Evolutionary conservation across 1,140 invertebrate genomes (phyloP).

Genomic region (Drosophila nebulosa): DNA sequence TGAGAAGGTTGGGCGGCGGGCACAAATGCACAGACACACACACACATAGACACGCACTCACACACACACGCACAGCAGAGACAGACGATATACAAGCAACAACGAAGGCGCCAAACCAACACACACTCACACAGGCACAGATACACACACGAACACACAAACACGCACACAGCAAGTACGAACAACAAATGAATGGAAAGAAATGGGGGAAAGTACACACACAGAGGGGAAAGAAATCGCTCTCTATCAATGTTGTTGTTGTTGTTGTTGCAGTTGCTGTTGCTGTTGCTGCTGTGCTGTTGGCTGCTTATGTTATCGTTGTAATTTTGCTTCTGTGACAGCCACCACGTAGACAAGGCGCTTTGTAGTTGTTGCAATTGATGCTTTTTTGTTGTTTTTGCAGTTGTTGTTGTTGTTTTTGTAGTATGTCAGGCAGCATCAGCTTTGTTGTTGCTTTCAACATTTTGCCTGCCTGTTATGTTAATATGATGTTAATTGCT

Average conservation of each 20-base stretch:
- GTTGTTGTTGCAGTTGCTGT: conserved; percentile 21
- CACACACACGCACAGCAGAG: conserved; percentile 5
- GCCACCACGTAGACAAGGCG: conserved; percentile 41
- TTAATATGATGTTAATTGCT: conserved; percentile 23
- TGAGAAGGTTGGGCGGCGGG: conserved; percentile 1
- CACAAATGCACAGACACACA: conserved; percentile 23
- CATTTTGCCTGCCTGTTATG: conserved; percentile 37
- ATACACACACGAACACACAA: conserved; percentile 17
- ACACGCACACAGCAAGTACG: conserved; percentile 8
- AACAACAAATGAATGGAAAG: background rate
- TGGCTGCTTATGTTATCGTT: conserved; percentile 55
- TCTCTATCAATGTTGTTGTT: conserved; percentile 15
- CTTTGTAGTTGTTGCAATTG: conserved; percentile 24
- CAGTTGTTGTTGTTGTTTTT: conserved; percentile 14
- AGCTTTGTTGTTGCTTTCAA: conserved; percentile 29
- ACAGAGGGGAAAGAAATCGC: background rate
- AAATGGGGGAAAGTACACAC: background rate
- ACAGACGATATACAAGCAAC: conserved; percentile 12
- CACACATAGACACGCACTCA: conserved; percentile 14
- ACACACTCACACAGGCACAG: conserved; percentile 8
- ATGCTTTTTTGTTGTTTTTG: conserved; percentile 20
- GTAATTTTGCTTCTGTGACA: conserved; percentile 44
- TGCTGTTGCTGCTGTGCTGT: conserved; percentile 14
- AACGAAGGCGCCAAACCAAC: background rate
- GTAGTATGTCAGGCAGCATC: background rate